Evolutionary conservation across 2,888 invertebrate species (phyloP).

Genomic region (Xestobium rufovillosum): DNA sequence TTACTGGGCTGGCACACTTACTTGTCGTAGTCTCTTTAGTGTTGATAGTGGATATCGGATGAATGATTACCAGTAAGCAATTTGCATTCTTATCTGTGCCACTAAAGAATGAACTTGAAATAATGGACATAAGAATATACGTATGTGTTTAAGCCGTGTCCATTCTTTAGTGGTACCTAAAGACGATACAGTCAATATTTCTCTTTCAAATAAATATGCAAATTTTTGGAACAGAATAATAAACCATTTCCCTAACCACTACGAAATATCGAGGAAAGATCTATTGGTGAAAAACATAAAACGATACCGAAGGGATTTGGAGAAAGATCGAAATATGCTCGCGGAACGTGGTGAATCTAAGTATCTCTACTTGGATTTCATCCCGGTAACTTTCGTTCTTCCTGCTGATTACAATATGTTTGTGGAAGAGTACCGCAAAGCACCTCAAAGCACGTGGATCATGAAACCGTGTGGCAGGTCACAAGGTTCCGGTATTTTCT

Average conservation of each 20-base stretch:
- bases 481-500: constrained; percentile 88
- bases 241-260: constrained; percentile 95
- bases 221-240: constrained; percentile 56
- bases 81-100: neutral
- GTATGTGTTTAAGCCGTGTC: too few relatives aligned
- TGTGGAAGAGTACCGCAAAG: constrained; percentile 91
- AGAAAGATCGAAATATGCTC: constrained; percentile 79
- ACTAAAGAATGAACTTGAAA: constrained; percentile 1
- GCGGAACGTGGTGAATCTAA: constrained; percentile 76
- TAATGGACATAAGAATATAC: neutral
- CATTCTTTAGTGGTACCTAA: neutral
- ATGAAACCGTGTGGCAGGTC: constrained; percentile 97
- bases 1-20: constrained; percentile 90
- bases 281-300: constrained; percentile 93
- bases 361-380: constrained; percentile 81
- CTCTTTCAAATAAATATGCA: constrained; percentile 2
- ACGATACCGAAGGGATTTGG: constrained; percentile 84
- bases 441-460: constrained; percentile 93
- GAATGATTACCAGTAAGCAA: constrained; percentile 78
- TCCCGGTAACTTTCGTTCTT: constrained; percentile 87
- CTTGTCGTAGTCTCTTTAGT: constrained; percentile 85
- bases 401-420: constrained; percentile 97
- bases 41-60: constrained; percentile 87
- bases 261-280: constrained; percentile 92
- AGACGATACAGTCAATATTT: too few relatives aligned